These are phyloP conservation scores for Oryctolagus cuniculus DNA, from an alignment of 2,113 vertebrate species.

Conservation along the genomic window mOryCun1.1 NC_091438.1:141563001-141563500, in stretches of 20 bases:
- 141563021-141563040: background rate
- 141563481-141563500: constrained; percentile 75
- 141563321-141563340: background rate
- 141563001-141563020: rapidly evolving
- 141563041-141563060: background rate
- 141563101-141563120: background rate
- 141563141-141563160: background rate
- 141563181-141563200: background rate
- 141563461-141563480: background rate
- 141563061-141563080: background rate
- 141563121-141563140: rapidly evolving
- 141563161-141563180: background rate
- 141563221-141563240: background rate
- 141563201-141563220: background rate
- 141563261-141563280: background rate
- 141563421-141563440: constrained; percentile 73
- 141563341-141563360: constrained; percentile 44
- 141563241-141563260: background rate
- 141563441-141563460: constrained; percentile 63
- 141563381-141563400: background rate
- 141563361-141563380: constrained; percentile 9
- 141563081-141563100: background rate
- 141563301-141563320: background rate
- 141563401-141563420: constrained; percentile 14
- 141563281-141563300: background rate